Conservation (phyloP, 2,888 invertebrate species). For the Ormyrus nitidulus region DNA sequence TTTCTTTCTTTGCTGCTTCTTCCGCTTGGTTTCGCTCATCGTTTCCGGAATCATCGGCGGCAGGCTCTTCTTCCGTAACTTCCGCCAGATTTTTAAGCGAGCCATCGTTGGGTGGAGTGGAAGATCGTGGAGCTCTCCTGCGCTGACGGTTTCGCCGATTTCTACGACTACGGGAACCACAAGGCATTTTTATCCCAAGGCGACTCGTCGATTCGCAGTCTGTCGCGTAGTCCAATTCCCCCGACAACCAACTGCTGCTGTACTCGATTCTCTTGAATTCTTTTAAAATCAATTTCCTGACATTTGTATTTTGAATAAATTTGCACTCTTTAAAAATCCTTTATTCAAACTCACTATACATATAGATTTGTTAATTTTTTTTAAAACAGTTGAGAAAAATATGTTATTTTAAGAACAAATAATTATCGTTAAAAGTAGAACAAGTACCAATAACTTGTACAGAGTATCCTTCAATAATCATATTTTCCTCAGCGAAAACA, state of each 20-base stretch:
- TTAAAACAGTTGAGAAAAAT: too few species aligned
- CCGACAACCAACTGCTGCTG: not conserved
- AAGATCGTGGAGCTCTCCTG: constrained; percentile 57
- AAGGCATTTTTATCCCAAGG: constrained; percentile 63
- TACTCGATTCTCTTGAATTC: constrained; percentile 4
- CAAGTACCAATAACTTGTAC: not conserved
- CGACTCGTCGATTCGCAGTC: constrained; percentile 54
- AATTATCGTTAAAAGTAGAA: not conserved
- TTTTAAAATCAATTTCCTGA: constrained; percentile 3
- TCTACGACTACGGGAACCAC: constrained; percentile 66
- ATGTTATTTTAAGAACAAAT: too few species aligned
- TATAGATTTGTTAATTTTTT: too few species aligned
- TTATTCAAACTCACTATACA: too few species aligned
- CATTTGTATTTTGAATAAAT: not conserved
- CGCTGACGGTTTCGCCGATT: constrained; percentile 66
- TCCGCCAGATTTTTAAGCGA: constrained; percentile 29
- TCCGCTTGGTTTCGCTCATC: not conserved
- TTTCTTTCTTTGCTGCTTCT: constrained; percentile 27
- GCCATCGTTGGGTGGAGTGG: constrained; percentile 49
- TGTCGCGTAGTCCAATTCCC: constrained; percentile 60
- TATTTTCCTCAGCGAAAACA: not conserved
- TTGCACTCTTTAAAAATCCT: too few species aligned
- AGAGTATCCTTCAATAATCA: not conserved
- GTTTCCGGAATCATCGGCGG: not conserved
- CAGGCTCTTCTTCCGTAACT: constrained; percentile 40